Evolutionary conservation across 2,113 vertebrate species (phyloP).

Genomic region (Phylloscopus trochiloides): DNA sequence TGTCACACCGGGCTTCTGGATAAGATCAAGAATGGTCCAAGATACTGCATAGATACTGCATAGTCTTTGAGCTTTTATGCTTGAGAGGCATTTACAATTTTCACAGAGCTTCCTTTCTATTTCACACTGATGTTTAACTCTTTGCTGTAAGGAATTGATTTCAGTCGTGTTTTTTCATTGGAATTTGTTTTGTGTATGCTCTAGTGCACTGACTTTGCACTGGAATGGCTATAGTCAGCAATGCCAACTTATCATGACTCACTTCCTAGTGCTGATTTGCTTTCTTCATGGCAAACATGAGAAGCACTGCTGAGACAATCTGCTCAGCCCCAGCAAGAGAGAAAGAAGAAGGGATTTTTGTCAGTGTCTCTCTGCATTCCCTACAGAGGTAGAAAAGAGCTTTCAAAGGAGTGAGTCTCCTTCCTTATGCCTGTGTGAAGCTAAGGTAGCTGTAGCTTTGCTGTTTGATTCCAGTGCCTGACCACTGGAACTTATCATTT

Average conservation of each 20-base stretch:
- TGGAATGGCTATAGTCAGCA: not conserved
- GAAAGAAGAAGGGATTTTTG: not conserved
- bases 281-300: not conserved
- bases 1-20: not conserved
- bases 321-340: constrained; percentile 27
- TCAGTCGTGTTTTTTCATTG: not conserved
- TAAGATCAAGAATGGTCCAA: not conserved
- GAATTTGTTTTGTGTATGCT: not conserved
- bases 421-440: not conserved
- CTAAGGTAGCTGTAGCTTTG: not conserved
- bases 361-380: not conserved
- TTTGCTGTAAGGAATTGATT: not conserved
- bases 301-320: constrained; percentile 58
- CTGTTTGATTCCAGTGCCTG: not conserved
- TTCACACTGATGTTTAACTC: not conserved
- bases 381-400: not conserved
- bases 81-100: not conserved
- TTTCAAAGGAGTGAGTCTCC: not conserved
- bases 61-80: not conserved
- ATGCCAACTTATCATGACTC: constrained; percentile 12
- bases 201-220: not conserved
- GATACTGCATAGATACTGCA: not conserved
- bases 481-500: not conserved
- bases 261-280: constrained; percentile 27
- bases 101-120: not conserved